Conservation (phyloP, 2,797 vertebrate genomes). For the Remorina albescens region DNA sequence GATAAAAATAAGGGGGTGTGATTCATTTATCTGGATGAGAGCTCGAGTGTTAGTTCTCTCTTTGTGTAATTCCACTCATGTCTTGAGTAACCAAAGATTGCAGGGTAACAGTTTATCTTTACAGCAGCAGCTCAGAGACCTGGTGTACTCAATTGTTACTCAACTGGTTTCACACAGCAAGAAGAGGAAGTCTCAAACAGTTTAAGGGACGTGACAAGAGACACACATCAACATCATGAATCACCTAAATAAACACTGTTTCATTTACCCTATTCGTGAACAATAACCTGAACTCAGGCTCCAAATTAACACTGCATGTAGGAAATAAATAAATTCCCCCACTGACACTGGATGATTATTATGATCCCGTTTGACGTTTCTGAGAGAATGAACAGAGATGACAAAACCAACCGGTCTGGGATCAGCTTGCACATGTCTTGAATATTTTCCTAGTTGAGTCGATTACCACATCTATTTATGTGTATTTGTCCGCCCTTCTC, state of each 20-base stretch:
- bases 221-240: background rate
- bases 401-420: constrained; percentile 74
- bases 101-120: constrained; percentile 25
- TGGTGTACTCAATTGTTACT: constrained; percentile 5
- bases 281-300: constrained; percentile 5
- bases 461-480: constrained; percentile 75
- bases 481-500: constrained; percentile 57
- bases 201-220: background rate
- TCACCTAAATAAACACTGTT: background rate
- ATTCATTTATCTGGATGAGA: background rate
- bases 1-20: no score
- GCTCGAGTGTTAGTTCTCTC: background rate
- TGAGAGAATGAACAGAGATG: constrained; percentile 64
- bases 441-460: constrained; percentile 83
- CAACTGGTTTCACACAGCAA: constrained; percentile 26
- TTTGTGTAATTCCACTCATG: background rate
- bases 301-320: background rate
- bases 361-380: constrained; percentile 52
- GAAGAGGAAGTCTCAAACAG: constrained; percentile 2
- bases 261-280: background rate
- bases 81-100: constrained; percentile 32
- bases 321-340: constrained; percentile 43
- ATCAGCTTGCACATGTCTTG: constrained; percentile 76
- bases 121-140: no score
- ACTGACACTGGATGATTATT: constrained; percentile 38